These are phyloP conservation scores for Grallaria varia DNA, from an alignment of 2,113 vertebrate genomes.

Conservation along the genomic window DNA sequence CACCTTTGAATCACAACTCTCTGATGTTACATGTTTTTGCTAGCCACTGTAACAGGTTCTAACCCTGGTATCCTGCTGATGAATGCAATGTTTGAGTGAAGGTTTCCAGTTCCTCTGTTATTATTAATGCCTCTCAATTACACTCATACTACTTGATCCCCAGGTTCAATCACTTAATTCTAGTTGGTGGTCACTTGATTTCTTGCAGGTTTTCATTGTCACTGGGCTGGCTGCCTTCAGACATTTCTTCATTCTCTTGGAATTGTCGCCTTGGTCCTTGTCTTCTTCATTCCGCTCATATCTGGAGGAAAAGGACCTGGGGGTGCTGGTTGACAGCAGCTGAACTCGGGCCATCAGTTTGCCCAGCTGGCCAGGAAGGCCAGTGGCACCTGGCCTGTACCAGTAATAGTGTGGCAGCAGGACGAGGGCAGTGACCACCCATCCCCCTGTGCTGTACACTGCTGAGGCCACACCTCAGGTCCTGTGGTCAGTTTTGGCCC, in stretches of 20 bases:
- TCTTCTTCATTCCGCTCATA: not conserved
- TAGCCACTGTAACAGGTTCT: not conserved
- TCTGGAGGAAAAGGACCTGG: not conserved
- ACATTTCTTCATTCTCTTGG: not conserved
- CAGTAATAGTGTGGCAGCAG: not conserved
- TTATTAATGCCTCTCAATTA: not conserved
- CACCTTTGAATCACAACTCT: not conserved
- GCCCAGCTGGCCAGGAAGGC: not conserved
- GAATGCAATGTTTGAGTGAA: not conserved
- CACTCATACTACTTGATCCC: not conserved
- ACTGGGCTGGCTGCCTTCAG: not conserved
- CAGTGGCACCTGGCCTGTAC: not conserved
- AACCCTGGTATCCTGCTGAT: not conserved
- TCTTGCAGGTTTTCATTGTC: not conserved
- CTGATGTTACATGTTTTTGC: not conserved
- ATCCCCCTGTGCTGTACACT: not conserved
- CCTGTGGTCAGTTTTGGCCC: not conserved
- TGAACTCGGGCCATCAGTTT: not conserved
- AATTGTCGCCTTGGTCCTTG: not conserved
- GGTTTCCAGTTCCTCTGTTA: not conserved
- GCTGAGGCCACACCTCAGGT: not conserved
- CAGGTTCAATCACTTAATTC: not conserved
- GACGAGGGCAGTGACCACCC: not conserved
- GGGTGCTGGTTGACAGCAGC: not conserved
- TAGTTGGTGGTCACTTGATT: not conserved